phyloP scores from a whole-genome alignment of 2,888 invertebrate species.

The Linyphia triangularis region DNA sequence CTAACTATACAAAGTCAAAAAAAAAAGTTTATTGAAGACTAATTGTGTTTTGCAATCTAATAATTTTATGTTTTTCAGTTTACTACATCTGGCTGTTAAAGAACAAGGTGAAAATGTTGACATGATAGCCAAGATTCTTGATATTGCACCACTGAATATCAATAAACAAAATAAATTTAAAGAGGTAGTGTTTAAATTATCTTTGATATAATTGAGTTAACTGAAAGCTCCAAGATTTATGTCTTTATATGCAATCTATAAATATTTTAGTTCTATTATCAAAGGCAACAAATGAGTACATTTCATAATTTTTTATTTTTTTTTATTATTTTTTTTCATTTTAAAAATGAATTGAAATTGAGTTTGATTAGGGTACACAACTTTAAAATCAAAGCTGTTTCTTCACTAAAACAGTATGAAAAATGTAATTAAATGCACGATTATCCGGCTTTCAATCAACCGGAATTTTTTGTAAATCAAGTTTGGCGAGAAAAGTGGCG shows the following conservation, averaged over 20 bases:
- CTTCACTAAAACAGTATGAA: too few species aligned
- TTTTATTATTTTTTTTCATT: too few species aligned
- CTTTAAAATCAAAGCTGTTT: too few species aligned
- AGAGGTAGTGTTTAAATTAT: neutral
- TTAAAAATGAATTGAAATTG: too few species aligned
- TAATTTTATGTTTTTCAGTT: neutral
- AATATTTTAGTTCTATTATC: too few species aligned
- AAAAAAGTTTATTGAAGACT: neutral
- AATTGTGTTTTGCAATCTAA: neutral
- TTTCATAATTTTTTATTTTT: too few species aligned
- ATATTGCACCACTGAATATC: neutral
- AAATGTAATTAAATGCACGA: too few species aligned
- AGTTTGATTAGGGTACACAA: too few species aligned
- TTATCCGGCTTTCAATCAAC: too few species aligned
- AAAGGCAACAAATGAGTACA: too few species aligned
- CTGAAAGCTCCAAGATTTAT: neutral
- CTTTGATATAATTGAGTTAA: neutral
- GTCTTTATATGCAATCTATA: neutral
- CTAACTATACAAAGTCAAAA: neutral
- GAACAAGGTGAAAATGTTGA: slow-evolving; percentile 15
- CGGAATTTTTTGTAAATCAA: too few species aligned
- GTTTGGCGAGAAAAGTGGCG: too few species aligned
- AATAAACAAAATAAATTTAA: slow-evolving; percentile 8
- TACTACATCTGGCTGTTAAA: slow-evolving; percentile 7
- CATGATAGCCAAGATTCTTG: neutral